phyloP scores from a whole-genome alignment of 2,888 invertebrate species.

The Idaea aversata region DNA sequence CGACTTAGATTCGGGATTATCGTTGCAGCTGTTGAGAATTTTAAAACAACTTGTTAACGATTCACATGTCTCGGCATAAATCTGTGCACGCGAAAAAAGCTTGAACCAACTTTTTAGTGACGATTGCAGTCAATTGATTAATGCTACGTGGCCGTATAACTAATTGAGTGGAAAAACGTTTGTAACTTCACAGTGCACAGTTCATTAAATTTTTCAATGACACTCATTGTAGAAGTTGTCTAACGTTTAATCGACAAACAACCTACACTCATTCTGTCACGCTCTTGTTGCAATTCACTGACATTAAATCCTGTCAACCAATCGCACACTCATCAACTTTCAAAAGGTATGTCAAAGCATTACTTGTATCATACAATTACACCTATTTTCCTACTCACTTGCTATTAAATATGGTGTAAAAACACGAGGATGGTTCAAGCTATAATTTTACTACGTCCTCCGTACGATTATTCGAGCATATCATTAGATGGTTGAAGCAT shows the following conservation, averaged over 20 bases:
- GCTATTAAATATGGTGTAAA: constrained; percentile 54
- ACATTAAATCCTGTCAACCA: constrained; percentile 46
- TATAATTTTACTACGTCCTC: constrained; percentile 49
- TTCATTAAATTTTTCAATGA: constrained; percentile 12
- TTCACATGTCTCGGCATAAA: constrained; percentile 36
- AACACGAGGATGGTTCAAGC: constrained; percentile 47
- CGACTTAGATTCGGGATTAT: constrained; percentile 68
- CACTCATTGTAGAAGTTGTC: constrained; percentile 6
- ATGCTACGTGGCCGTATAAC: constrained; percentile 26
- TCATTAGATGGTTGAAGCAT: constrained; percentile 44
- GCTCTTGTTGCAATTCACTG: constrained; percentile 33
- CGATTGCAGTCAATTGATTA: constrained; percentile 24
- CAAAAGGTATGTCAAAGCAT: constrained; percentile 51
- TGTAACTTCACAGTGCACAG: constrained; percentile 17
- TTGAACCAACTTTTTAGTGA: constrained; percentile 28
- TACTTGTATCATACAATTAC: constrained; percentile 52
- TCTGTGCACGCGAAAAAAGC: constrained; percentile 29
- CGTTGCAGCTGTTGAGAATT: constrained; percentile 57
- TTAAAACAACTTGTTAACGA: constrained; percentile 46
- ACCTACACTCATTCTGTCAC: constrained; percentile 28
- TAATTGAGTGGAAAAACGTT: constrained; percentile 25
- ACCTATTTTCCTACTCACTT: constrained; percentile 47
- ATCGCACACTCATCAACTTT: constrained; percentile 51
- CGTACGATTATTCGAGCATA: constrained; percentile 51
- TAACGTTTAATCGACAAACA: constrained; percentile 13